A percentile compares a stretch with the other conserved stretches of the same genome.
phyloP scores from a whole-genome alignment of 2,888 invertebrate species.

The Agrochola circellaris region DNA sequence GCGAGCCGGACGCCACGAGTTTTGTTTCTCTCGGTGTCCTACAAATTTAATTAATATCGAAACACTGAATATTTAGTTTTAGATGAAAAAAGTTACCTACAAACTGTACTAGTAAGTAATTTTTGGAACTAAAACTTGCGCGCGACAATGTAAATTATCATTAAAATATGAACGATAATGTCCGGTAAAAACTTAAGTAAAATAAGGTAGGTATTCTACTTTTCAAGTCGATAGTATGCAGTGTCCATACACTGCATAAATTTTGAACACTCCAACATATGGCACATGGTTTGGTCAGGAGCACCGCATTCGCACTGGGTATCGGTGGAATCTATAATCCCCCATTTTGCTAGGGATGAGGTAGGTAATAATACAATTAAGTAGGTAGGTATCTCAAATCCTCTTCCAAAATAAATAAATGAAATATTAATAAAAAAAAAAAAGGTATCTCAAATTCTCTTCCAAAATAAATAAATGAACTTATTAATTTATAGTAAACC shows the following conservation, averaged over 20 bases:
- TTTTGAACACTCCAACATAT: not conserved
- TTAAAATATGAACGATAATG: not conserved
- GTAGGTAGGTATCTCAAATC: too few species aligned
- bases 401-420: not conserved
- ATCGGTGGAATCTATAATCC: not conserved
- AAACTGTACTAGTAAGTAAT: too few species aligned
- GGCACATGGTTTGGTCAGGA: not conserved
- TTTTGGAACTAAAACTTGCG: not conserved
- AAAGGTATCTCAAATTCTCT: too few species aligned
- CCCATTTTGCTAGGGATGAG: not conserved
- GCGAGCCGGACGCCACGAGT: too few species aligned
- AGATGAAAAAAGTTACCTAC: too few species aligned
- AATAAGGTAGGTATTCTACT: not conserved
- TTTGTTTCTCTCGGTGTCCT: too few species aligned
- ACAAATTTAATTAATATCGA: too few species aligned
- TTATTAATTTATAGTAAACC: not conserved
- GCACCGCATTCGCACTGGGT: not conserved
- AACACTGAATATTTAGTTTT: too few species aligned
- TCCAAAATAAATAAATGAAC: not conserved
- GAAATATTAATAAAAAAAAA: not conserved
- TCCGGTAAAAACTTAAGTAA: not conserved
- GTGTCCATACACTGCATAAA: not conserved
- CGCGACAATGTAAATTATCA: not conserved
- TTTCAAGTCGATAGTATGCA: not conserved
- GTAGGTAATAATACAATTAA: not conserved